Conservation (phyloP, 2,797 vertebrate genomes). For the Mycteria americana region DNA sequence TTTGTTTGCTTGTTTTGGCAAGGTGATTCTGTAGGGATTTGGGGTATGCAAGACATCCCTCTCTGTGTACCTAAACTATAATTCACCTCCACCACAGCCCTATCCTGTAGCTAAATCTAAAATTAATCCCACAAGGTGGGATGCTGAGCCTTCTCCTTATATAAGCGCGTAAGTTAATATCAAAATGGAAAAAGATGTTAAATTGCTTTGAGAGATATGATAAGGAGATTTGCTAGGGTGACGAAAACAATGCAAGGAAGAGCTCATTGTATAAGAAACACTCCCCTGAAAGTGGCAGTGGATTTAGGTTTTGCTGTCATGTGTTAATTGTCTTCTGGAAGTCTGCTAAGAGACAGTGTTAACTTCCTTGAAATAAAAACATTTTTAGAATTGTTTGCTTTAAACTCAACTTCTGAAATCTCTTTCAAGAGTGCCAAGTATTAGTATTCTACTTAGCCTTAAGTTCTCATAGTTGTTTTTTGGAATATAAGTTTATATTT, state of each 20-base stretch:
- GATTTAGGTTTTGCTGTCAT: background rate
- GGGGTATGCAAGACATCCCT: background rate
- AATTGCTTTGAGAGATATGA: slow-evolving; percentile 6
- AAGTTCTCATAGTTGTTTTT: background rate
- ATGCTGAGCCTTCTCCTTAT: background rate
- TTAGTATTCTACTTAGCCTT: background rate
- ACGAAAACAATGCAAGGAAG: background rate
- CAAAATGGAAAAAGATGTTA: background rate
- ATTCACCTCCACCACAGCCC: background rate
- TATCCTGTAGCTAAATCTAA: background rate
- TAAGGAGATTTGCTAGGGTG: background rate
- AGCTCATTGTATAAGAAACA: background rate
- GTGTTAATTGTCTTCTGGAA: background rate
- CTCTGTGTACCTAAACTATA: background rate
- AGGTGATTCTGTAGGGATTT: background rate
- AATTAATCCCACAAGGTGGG: background rate
- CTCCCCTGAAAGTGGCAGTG: background rate
- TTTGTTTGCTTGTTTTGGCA: background rate
- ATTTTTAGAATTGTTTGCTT: background rate
- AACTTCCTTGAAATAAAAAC: background rate
- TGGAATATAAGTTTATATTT: background rate
- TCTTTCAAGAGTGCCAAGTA: background rate
- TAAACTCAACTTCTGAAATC: background rate
- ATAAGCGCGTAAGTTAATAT: background rate
- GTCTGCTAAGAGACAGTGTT: background rate